phyloP scores from a whole-genome alignment of 2,113 vertebrate species.

The Polypterus bichir region DNA sequence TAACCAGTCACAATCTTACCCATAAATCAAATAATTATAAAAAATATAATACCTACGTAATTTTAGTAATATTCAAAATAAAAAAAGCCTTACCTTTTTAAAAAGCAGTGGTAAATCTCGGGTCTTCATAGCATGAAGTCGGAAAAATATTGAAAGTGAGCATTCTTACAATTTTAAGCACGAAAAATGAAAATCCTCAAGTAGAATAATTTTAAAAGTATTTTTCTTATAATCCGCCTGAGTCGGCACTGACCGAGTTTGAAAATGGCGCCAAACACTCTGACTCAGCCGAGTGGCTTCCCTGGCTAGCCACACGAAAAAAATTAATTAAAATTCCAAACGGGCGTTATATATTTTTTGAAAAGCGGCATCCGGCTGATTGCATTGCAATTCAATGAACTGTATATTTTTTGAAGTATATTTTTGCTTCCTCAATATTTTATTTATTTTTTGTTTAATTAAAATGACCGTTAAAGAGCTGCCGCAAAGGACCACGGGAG shows the following conservation, averaged over 20 bases:
- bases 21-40: too few species aligned
- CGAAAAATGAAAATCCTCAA: constrained; percentile 11
- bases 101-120: too few species aligned
- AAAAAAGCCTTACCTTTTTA: too few species aligned
- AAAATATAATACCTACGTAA: too few species aligned
- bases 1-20: too few species aligned
- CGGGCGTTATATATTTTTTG: constrained; percentile 15
- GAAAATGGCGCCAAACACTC: constrained; percentile 47
- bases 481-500: constrained; percentile 42
- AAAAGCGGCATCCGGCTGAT: constrained; percentile 22
- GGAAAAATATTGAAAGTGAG: too few species aligned
- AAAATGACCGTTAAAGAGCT: constrained; percentile 29
- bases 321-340: constrained; percentile 2
- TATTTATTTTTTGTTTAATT: constrained; percentile 41
- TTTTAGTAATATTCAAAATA: too few species aligned
- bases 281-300: constrained; percentile 17
- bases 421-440: constrained; percentile 33
- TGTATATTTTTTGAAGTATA: constrained; percentile 6
- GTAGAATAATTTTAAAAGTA: constrained; percentile 21
- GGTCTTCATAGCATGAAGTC: too few species aligned
- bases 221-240: constrained; percentile 6
- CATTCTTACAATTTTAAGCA: too few species aligned
- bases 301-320: constrained; percentile 26
- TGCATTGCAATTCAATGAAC: constrained; percentile 2
- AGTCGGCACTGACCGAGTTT: constrained; percentile 26